Evolutionary conservation across 2,113 vertebrate species (phyloP), one percentile per base, ranked within the genome.

Genomic region (Lanius collurio): DNA sequence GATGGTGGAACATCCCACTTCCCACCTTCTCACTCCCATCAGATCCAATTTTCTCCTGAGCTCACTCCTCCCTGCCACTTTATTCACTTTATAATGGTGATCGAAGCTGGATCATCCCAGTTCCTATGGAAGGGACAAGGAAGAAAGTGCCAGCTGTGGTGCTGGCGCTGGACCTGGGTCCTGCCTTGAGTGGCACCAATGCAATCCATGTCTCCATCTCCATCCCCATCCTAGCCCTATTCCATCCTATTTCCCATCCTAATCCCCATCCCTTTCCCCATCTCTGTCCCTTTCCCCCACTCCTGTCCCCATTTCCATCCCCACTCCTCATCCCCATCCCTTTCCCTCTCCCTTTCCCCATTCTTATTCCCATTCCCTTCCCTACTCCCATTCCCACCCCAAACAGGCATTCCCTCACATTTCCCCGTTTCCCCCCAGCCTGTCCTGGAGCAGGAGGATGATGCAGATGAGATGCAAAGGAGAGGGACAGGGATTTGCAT

Each of bases 391-490:
- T 33, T 55, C 37, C 41, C 33, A 26, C 7, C 31, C 39, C 39
- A 11, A 26, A 5, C 8, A 5, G n/a, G n/a, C 47, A 57, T 18
- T 22, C 21, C 28, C 55, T 42, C 24, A 21, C 1, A 0, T 31
- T 56, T 9, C 30, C 24, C 39, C 7, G 35, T 50, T 0, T 0
- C 50, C 68, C 60, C 62, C 56, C 35, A 47, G 80, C 1, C 4
- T 2, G 23, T 14, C 65, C 24, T 0, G 0, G 35, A 33, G 56
- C 33, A 30, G 9, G 46, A 63, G 39, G 52, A 46, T 5, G 47
- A 69, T 63, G 87, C 59, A 68, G 81, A 89, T 59, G 86, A 85
- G 63, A 93, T 69, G 87, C 68, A 92, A 94, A 93, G 13, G 37
- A 24, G 37, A 24, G 3, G 41, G 83, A 6, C 57, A 6, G 0